phyloP scores from a whole-genome alignment of 1,140 invertebrate species.

The Ooceraea biroi region DNA sequence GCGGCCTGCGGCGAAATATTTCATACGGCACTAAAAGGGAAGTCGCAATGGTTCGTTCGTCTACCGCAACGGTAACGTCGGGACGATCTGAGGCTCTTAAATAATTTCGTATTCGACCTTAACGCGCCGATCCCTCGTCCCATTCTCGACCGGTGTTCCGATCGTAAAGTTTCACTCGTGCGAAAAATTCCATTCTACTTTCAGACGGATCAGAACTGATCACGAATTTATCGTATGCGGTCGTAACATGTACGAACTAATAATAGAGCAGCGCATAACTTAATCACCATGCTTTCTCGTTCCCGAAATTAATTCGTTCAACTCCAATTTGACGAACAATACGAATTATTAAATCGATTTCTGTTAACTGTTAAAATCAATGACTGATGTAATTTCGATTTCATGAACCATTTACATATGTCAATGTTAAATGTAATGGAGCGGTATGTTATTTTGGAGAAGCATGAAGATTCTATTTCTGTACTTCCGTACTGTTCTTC shows the following conservation, averaged over 20 bases:
- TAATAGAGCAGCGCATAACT: not conserved
- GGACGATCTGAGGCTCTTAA: constrained; percentile 1
- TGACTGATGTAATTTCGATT: not conserved
- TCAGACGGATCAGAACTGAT: not conserved
- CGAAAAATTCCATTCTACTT: constrained; percentile 6
- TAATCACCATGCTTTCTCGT: not conserved
- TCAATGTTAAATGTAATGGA: not conserved
- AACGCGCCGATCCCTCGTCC: constrained; percentile 16
- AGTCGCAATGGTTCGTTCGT: constrained; percentile 52
- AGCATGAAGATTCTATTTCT: not conserved
- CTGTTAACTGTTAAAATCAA: not conserved
- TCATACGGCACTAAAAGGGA: constrained; percentile 68
- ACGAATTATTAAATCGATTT: not conserved
- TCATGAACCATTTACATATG: constrained; percentile 7
- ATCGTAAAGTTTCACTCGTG: not conserved
- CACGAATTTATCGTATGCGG: not conserved
- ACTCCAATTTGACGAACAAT: not conserved
- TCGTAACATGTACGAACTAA: not conserved
- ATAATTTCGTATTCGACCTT: constrained; percentile 47
- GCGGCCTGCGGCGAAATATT: constrained; percentile 78
- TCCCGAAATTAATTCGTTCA: not conserved
- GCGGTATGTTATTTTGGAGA: not conserved
- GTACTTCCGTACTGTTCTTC: not conserved
- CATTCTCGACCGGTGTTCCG: not conserved
- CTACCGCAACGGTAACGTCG: constrained; percentile 6